Base-by-base conservation (phyloP, 1,140 invertebrate genomes). In the Coenobita brevimanus region DNA sequence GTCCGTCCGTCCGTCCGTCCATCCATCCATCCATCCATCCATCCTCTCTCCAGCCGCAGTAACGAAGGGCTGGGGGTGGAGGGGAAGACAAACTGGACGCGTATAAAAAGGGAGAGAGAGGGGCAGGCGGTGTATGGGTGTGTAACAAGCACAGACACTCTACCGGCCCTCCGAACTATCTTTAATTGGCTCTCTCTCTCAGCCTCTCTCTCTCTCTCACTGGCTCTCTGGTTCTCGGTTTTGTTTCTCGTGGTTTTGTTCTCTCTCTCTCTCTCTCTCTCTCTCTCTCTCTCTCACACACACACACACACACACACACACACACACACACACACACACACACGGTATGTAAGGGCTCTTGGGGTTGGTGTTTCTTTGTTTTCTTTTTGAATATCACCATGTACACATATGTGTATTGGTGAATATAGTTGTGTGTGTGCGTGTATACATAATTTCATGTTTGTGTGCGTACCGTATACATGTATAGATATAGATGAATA, bases 261-360 rank as follows among this genome's bases (percentile, higher is more conserved):
- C 43, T 54, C 75, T 54, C 75, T 50, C 75, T 41, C 43, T 78
- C 75, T n/a, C 75, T 54, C 75, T 78, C 43, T 50, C 71, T 50
- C 46, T 50, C 46, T 24, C 67, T 21, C 67, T 0, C 67, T 1
- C 67, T 33, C 67, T 0, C 27, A 17, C 67, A 24, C n/a, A n/a
- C n/a, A n/a, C 41, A 15, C 71, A 43, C n/a, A 76, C 2, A 24
- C 21, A 76, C 6, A 24, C 43, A 46, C 0, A 0, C 36, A 30
- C n/a, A 30, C 36, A 17, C 41, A 24, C 33, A 27, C 33, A 69
- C 33, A 4, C 67, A 24, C 67, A 3, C n/a, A 69, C 3, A 69
- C 1, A 41, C 33, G 30, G n/a, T n/a, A n/a, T n/a, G n/a, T n/a
- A n/a, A n/a, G n/a, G n/a, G n/a, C n/a, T n/a, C n/a, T n/a, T n/a